Percentiles rank a stretch among this genome's conserved stretches.
Evolutionary conservation across 2,113 vertebrate genomes (phyloP).

Genomic region (Myocastor coypus): DNA sequence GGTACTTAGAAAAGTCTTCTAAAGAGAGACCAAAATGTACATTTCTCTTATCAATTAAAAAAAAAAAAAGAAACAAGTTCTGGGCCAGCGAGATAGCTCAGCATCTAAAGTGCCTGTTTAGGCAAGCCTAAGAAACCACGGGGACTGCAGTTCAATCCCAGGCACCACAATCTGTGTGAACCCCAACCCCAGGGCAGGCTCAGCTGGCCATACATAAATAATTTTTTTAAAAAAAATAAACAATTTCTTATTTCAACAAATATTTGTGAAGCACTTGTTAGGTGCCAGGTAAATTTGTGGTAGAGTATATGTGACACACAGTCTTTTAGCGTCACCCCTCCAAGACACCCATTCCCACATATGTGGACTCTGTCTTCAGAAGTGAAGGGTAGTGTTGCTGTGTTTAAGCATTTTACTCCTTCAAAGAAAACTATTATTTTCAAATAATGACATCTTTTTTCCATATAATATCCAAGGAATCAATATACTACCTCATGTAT

Average conservation of each 20-base stretch:
- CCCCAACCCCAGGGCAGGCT: too few species aligned
- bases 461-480: neutral
- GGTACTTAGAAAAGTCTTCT: neutral
- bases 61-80: too few species aligned
- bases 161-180: too few species aligned
- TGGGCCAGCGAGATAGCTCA: too few species aligned
- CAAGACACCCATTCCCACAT: neutral
- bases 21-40: neutral
- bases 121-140: too few species aligned
- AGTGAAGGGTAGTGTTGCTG: neutral
- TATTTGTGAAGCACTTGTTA: neutral
- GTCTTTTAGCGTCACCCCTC: neutral
- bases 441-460: neutral
- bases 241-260: neutral
- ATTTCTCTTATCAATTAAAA: neutral
- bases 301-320: accelerated
- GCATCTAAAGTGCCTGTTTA: too few species aligned
- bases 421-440: neutral
- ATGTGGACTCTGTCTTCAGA: neutral
- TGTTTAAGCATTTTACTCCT: neutral
- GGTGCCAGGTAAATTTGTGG: neutral
- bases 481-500: neutral
- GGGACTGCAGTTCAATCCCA: too few species aligned
- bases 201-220: too few species aligned
- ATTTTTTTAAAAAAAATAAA: too few species aligned